A percentile compares a stretch with the other conserved stretches of the same genome.
Evolutionary conservation across 2,797 vertebrate genomes (phyloP).

Genomic region (Characodon lateralis): DNA sequence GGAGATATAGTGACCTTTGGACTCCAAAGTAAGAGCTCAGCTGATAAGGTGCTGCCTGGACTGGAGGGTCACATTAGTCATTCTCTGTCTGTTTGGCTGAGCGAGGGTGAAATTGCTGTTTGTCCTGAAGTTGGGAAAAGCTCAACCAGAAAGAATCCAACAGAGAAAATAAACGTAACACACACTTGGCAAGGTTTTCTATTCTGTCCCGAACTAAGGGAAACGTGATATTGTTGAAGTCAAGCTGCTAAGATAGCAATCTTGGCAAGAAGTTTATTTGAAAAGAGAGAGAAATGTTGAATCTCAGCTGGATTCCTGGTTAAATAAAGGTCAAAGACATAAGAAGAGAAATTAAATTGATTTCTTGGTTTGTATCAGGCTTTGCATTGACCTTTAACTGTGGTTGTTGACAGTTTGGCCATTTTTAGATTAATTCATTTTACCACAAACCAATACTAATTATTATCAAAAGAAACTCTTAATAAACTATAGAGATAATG

Average conservation of each 20-base stretch:
- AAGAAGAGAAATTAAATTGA: slow-evolving; percentile 6
- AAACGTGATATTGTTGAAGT: neutral
- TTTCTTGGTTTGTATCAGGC: slow-evolving; percentile 4
- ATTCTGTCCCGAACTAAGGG: neutral
- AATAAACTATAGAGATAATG: neutral
- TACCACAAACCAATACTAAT: neutral
- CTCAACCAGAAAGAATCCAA: neutral
- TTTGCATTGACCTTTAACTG: slow-evolving; percentile 8
- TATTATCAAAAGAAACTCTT: neutral
- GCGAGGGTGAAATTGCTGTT: slow-evolving; percentile 9
- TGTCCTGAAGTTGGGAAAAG: neutral
- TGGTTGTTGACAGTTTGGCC: neutral
- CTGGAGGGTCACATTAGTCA: slow-evolving; percentile 20
- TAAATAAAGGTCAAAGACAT: slow-evolving; percentile 12
- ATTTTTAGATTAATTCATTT: slow-evolving; percentile 7
- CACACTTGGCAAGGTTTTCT: neutral
- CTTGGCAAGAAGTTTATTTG: neutral
- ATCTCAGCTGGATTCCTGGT: neutral
- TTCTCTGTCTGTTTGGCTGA: slow-evolving; percentile 23
- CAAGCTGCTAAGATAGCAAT: neutral
- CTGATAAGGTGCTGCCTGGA: slow-evolving; percentile 19
- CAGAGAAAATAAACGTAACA: neutral
- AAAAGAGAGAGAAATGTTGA: neutral
- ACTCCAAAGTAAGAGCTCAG: slow-evolving; percentile 25
- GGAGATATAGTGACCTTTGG: slow-evolving; percentile 32